Conservation (phyloP, 2,797 vertebrate genomes). For the Tolypeutes matacus region DNA sequence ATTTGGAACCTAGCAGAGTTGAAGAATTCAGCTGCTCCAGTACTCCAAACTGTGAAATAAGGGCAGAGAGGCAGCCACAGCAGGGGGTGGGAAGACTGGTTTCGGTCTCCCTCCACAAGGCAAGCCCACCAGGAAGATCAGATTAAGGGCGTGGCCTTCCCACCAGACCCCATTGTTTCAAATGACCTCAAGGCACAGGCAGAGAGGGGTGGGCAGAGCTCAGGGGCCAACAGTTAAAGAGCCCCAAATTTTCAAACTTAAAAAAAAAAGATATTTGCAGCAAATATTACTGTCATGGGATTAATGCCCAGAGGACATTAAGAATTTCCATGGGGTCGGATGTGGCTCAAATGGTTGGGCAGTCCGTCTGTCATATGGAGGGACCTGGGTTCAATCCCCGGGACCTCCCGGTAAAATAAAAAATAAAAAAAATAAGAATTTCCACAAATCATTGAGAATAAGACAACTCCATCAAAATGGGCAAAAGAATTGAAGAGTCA, state of each 20-base stretch:
- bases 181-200: neutral
- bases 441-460: neutral
- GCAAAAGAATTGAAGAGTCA: neutral
- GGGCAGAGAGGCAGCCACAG: neutral
- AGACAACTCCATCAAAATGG: neutral
- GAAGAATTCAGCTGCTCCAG: neutral
- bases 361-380: too few relatives aligned
- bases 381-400: too few relatives aligned
- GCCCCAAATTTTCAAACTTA: neutral
- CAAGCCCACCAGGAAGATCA: neutral
- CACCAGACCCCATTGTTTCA: neutral
- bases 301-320: neutral
- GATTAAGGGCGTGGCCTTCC: neutral
- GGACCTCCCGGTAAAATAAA: too few relatives aligned
- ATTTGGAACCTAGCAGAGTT: neutral
- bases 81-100: neutral
- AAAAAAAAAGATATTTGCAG: neutral
- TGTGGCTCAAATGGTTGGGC: too few relatives aligned
- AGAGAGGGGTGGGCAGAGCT: neutral
- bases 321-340: neutral
- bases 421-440: too few relatives aligned
- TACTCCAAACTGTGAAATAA: neutral
- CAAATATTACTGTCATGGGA: neutral
- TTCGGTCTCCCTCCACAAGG: neutral
- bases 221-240: neutral